phyloP scores from a whole-genome alignment of 2,888 invertebrate genomes.

The Xestoiulus laeticollis region DNA sequence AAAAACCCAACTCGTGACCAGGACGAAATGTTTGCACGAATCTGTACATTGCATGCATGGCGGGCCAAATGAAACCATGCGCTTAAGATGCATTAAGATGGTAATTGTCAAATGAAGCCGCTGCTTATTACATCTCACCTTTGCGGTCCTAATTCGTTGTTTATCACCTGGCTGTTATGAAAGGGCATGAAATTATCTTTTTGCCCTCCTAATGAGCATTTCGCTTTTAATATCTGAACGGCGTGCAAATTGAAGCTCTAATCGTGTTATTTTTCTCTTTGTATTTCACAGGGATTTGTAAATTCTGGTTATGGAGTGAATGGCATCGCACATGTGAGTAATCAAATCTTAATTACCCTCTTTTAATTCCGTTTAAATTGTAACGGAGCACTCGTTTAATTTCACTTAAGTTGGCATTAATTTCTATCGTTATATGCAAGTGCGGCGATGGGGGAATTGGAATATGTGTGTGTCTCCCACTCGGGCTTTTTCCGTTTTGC shows the following conservation, averaged over 20 bases:
- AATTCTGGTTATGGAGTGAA: constrained; percentile 98
- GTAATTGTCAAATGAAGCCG: too few relatives aligned
- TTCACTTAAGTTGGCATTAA: neutral
- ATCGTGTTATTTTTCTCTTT: constrained; percentile 54
- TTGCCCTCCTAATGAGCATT: neutral
- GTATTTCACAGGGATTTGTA: constrained; percentile 82
- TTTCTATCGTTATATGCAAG: neutral
- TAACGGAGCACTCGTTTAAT: neutral
- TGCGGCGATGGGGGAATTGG: neutral
- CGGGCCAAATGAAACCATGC: too few relatives aligned
- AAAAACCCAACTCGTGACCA: too few relatives aligned
- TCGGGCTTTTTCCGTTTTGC: neutral
- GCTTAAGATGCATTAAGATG: too few relatives aligned
- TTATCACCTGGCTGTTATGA: neutral
- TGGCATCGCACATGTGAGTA: constrained; percentile 85
- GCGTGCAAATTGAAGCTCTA: neutral
- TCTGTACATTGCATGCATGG: too few relatives aligned
- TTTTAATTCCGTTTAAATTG: constrained; percentile 32
- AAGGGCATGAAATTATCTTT: neutral
- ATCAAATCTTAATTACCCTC: constrained; percentile 31
- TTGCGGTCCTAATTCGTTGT: neutral
- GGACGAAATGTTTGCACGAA: too few relatives aligned
- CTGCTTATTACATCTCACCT: too few relatives aligned
- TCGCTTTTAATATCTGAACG: neutral
- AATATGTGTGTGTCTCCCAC: neutral